Evolutionary conservation across 1,140 invertebrate species (phyloP).

Genomic region (Spodoptera litura): DNA sequence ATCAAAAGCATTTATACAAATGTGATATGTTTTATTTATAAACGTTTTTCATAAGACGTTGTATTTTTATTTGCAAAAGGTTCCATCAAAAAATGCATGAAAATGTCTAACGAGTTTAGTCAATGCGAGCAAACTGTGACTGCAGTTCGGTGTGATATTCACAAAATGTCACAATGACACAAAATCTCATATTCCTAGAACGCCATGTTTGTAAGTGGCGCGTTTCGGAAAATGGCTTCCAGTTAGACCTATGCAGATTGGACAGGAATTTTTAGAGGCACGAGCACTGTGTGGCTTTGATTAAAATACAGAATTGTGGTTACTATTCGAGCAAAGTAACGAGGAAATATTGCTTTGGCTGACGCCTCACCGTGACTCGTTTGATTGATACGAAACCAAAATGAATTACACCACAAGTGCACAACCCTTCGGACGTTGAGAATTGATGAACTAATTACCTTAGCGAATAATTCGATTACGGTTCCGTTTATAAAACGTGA

Average conservation of each 20-base stretch:
- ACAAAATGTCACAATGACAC: slow-evolving; percentile 3
- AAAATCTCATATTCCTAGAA: not conserved
- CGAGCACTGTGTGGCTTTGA: not conserved
- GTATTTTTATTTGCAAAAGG: too few species aligned
- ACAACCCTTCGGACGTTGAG: not conserved
- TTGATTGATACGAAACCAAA: slow-evolving; percentile 5
- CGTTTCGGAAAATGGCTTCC: not conserved
- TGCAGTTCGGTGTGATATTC: not conserved
- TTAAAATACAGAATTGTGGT: not conserved
- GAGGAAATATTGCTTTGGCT: not conserved
- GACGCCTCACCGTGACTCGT: not conserved
- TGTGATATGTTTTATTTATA: too few species aligned
- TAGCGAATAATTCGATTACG: slow-evolving; percentile 17
- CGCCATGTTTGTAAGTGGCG: too few species aligned
- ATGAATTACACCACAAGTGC: not conserved
- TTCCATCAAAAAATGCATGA: too few species aligned
- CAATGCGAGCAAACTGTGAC: too few species aligned
- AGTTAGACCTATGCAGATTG: slow-evolving; percentile 2
- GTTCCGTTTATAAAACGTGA: slow-evolving; percentile 18
- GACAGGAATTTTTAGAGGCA: not conserved
- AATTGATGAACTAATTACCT: slow-evolving; percentile 26
- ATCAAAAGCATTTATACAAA: too few species aligned
- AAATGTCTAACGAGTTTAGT: too few species aligned
- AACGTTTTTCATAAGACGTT: too few species aligned
- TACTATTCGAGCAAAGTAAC: not conserved